A percentile compares a stretch with the other conserved stretches of the same genome.
Evolutionary conservation across 2,888 invertebrate genomes (phyloP).

Genomic region (Iselma pallidipennis): DNA sequence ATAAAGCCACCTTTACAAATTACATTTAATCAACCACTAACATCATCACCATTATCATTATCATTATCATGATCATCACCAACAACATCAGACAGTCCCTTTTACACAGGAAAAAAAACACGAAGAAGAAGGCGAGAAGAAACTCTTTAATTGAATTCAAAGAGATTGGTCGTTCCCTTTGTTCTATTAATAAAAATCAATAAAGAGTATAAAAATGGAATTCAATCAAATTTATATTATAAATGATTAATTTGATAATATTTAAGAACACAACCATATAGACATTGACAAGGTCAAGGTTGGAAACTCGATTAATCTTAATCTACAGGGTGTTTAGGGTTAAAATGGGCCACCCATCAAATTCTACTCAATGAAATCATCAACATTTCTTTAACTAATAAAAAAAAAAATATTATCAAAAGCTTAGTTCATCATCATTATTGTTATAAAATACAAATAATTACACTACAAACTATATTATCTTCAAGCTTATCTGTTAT

Average conservation of each 20-base stretch:
- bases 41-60: background rate
- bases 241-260: background rate
- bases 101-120: too few species aligned
- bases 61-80: background rate
- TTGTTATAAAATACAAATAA: background rate
- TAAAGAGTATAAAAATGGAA: background rate
- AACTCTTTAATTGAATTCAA: too few species aligned
- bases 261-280: background rate
- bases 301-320: background rate
- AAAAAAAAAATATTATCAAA: background rate
- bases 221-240: background rate
- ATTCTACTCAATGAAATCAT: background rate
- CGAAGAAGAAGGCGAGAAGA: too few species aligned
- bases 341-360: background rate
- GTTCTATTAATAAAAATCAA: background rate
- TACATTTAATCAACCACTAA: background rate
- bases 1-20: conserved; percentile 21
- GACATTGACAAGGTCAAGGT: background rate
- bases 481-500: too few species aligned
- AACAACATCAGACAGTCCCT: too few species aligned
- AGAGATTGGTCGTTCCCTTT: too few species aligned
- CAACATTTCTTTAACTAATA: background rate
- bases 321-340: background rate
- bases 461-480: background rate
- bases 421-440: background rate